phyloP scores from a whole-genome alignment of 2,888 invertebrate species.

The Caenorhabditis parvicauda region DNA sequence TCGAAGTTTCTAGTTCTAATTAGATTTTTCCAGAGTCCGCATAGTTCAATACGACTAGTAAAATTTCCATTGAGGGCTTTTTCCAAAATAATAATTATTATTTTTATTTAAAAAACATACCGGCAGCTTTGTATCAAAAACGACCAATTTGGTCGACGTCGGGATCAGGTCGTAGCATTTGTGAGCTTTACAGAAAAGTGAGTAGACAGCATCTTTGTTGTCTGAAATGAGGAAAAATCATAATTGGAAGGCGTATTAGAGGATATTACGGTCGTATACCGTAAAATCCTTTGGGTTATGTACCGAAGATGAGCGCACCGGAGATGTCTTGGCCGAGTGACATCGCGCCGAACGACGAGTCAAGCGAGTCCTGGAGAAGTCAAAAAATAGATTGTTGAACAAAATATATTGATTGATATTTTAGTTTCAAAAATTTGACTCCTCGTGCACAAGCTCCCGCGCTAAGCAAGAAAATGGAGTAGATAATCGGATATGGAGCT shows the following conservation, averaged over 20 bases:
- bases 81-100: constrained; percentile 4
- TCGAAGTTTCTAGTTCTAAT: no score
- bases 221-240: constrained; percentile 46
- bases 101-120: no score
- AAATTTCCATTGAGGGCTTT: no score
- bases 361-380: constrained; percentile 41
- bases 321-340: constrained; percentile 39
- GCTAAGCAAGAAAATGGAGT: no score
- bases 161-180: constrained; percentile 99
- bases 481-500: no score
- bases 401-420: constrained; percentile 16
- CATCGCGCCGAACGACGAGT: constrained; percentile 46
- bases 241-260: no score
- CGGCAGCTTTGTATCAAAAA: constrained; percentile 95
- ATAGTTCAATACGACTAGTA: no score
- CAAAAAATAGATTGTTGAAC: constrained; percentile 1
- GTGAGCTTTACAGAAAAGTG: constrained; percentile 92
- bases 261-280: no score
- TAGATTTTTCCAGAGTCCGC: no score
- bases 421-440: no score
- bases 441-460: no score
- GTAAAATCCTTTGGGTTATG: no score
- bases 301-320: constrained; percentile 59
- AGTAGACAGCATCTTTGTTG: constrained; percentile 61
- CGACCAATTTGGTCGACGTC: constrained; percentile 96